Conservation (phyloP, 2,888 invertebrate species). For the Gisinianus flammeolus region DNA sequence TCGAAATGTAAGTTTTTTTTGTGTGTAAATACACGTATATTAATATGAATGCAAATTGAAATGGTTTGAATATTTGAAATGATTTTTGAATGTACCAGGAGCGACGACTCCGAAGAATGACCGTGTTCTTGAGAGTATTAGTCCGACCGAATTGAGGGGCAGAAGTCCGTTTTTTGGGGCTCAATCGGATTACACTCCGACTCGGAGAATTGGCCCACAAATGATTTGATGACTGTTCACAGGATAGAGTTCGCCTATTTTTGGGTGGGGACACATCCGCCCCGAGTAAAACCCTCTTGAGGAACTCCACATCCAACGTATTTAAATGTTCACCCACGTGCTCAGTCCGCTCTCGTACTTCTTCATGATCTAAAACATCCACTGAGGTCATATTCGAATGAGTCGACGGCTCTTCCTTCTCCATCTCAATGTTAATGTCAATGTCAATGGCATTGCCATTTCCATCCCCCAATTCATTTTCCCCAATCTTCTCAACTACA, state of each 20-base stretch:
- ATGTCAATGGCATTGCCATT: no score
- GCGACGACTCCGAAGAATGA: constrained; percentile 73
- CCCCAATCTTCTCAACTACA: no score
- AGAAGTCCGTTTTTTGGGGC: constrained; percentile 73
- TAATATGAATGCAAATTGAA: neutral
- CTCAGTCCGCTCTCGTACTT: constrained; percentile 13
- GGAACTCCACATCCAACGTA: constrained; percentile 49
- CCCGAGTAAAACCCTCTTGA: constrained; percentile 50
- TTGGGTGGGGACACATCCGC: constrained; percentile 47
- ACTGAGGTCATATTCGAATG: no score
- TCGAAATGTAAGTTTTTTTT: neutral
- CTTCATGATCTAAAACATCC: neutral
- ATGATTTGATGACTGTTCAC: constrained; percentile 66
- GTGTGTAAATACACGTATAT: neutral
- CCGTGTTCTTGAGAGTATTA: constrained; percentile 59
- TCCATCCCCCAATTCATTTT: no score
- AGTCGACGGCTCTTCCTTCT: no score
- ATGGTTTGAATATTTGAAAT: neutral
- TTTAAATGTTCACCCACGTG: constrained; percentile 33
- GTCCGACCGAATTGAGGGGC: constrained; percentile 73
- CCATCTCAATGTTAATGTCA: no score
- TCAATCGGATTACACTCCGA: constrained; percentile 59
- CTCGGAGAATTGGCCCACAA: constrained; percentile 68
- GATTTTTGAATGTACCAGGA: constrained; percentile 66
- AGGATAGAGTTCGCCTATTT: constrained; percentile 44